Base-by-base conservation (phyloP, 1,140 invertebrate species). In the Lepidotrigona ventralis region DNA sequence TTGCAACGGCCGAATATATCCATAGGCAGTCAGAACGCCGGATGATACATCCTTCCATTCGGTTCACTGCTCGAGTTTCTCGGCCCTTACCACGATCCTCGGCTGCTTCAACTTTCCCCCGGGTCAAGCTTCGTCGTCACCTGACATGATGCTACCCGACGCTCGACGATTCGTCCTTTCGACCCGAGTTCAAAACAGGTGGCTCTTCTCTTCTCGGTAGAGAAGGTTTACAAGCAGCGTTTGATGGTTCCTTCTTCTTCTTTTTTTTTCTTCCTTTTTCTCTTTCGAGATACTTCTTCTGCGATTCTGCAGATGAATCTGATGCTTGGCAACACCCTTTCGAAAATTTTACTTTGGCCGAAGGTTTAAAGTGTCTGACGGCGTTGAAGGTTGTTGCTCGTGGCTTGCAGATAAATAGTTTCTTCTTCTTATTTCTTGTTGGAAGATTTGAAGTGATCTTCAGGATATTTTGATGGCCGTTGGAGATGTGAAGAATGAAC, bases 1-100 rank as follows among this genome's bases (percentile, higher is more conserved):
- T 93, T 94, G 89, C 93, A 94, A 90, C 93, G 93, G 88, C 93
- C 91, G 92, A 94, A 94, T 93, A 94, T 94, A 93, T 94, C 93
- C 93, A 94, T 94, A 93, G 92, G 92, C 93, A 92, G 92, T 94
- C 92, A 94, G 86, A 92, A 90, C 92, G 91, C 91, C 88, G 91
- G 91, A 90, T 90, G 90, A 89, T 92, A 92, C 92, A 93, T 92
- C 88, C 89, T 92, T 90, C 91, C 91, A 92, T 90, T 90, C 89
- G 89, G 86, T 90, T 90, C 85, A 89, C 79, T 71, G 73, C 69
- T 69, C 60, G 75, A 73, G 56, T 79, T 63, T 60, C 68, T 15
- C 14, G 58, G 1, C 19, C 5, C 56, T 75, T 12, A 12, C 46
- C 63, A 26, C 46, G 23, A 51, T 51, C 71, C 54, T 51, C 46